Conservation (phyloP, 2,113 vertebrate genomes). For the Ceyx margarethae region DNA sequence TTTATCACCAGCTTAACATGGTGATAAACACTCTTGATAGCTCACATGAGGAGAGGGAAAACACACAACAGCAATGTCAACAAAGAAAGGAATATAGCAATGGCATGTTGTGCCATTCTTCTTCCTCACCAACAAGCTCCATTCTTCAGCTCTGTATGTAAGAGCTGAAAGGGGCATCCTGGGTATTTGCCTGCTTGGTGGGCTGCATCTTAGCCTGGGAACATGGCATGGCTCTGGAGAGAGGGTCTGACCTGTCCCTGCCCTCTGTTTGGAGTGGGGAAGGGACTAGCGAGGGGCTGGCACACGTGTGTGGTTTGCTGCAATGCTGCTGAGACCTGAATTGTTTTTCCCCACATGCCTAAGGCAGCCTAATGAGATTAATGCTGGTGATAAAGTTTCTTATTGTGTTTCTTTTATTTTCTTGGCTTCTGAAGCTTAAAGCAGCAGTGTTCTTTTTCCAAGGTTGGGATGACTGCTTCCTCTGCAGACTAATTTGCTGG, state of each 20-base stretch:
- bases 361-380: conserved; percentile 9
- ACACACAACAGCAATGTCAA: background rate
- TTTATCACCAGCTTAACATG: background rate
- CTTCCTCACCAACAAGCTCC: background rate
- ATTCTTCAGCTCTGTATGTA: background rate
- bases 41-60: background rate
- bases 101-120: background rate
- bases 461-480: conserved; percentile 1
- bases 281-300: background rate
- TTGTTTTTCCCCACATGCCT: background rate
- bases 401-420: background rate
- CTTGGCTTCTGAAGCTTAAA: background rate
- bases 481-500: conserved; percentile 50
- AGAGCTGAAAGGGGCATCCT: background rate
- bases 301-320: rapidly evolving
- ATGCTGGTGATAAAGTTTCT: background rate
- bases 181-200: rapidly evolving
- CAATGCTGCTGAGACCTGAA: background rate
- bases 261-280: rapidly evolving
- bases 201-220: background rate
- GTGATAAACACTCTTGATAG: background rate
- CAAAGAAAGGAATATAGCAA: background rate
- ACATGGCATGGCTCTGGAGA: rapidly evolving
- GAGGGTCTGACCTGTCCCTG: background rate
- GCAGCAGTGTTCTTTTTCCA: background rate